Evolutionary conservation across 2,888 invertebrate species (phyloP), one percentile per base, ranked within the genome.

Genomic region (Rapana venosa): DNA sequence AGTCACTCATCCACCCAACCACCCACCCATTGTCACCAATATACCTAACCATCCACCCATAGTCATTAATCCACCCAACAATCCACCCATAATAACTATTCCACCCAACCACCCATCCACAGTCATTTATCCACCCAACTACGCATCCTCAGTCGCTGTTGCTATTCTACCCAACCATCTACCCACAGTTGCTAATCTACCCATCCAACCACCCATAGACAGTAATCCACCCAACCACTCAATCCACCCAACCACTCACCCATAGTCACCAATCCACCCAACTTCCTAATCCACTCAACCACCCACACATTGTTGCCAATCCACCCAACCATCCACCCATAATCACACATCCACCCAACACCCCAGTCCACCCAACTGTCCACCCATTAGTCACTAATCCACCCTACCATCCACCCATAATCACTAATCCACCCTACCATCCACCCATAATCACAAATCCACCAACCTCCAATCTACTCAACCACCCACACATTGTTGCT

Each of bases 401-500:
- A 83, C 83, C 30, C 83, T 8, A 30, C 30, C 83, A 35, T 15
- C 17, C 83, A 35, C 83, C 15, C 36, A 35, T 26, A 35, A 6
- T 6, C 32, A 35, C 83, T 2, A 15, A 83, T 32, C 30, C 83
- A 83, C 83, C 30, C 83, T 36, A 47, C 47, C 83, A 83, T 36
- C 15, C 47, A 83, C 35, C 30, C 35, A 83, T 20, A 86, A 1
- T 56, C 58, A 86, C 86, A 6, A 56, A 86, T 56, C 15, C 86
- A 86, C 86, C 15, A 58, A 86, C 61, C 11, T 56, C 47, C 86
- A 58, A 56, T 70, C 20, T 8, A 11, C 26, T 30, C 15, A 32
- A 35, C 15, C 66, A 66, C 70, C 66, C 87, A 87, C 87, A 87
- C 87, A 87, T 70, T 70, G 30, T 15, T 11, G 79, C 77, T 11